Conservation (phyloP, 2,797 vertebrate genomes). For the Fringilla coelebs region DNA sequence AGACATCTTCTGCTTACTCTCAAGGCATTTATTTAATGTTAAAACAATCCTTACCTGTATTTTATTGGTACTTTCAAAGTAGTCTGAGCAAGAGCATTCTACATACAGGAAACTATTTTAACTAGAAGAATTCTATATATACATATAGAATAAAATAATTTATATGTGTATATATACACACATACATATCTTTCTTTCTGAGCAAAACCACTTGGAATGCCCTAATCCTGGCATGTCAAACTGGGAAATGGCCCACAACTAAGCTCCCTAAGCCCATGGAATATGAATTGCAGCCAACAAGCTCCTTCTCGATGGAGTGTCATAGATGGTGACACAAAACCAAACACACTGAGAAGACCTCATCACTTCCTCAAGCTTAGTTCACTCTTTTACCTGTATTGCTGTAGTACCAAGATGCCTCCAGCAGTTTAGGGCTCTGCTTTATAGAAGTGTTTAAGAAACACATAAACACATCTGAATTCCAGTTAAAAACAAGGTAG, state of each 20-base stretch:
- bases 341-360: background rate
- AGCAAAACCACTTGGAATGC: background rate
- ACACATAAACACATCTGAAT: background rate
- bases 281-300: background rate
- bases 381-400: background rate
- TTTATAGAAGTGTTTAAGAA: background rate
- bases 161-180: accelerated
- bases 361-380: background rate
- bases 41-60: background rate
- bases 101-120: background rate
- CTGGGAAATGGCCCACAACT: background rate
- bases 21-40: background rate
- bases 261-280: background rate
- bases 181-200: background rate
- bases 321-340: background rate
- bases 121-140: background rate
- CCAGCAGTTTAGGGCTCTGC: background rate
- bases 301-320: background rate
- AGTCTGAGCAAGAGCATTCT: background rate
- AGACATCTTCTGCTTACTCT: background rate
- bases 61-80: background rate
- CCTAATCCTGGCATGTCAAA: background rate
- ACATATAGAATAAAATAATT: background rate
- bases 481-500: background rate
- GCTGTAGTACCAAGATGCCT: background rate